phyloP scores from a whole-genome alignment of 1,140 invertebrate genomes.

The Cotesia vestalis region DNA sequence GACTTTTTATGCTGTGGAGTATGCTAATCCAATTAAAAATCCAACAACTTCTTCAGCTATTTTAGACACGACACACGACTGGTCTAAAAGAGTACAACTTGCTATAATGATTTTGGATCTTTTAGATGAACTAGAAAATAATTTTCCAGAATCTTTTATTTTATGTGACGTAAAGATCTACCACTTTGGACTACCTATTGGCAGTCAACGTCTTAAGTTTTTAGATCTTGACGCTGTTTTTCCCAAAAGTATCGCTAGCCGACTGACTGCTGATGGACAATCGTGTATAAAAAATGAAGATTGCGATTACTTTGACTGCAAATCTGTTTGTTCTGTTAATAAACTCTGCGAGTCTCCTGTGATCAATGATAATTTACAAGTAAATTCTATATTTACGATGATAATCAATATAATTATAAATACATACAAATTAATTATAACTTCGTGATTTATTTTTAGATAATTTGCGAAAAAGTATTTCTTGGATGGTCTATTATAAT shows the following conservation, averaged over 20 bases:
- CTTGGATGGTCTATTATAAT: conserved; percentile 71
- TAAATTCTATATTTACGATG: conserved; percentile 36
- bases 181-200: conserved; percentile 71
- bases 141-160: conserved; percentile 69
- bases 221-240: conserved; percentile 71
- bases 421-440: not conserved
- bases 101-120: conserved; percentile 72
- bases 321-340: conserved; percentile 66
- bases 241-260: conserved; percentile 62
- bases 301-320: conserved; percentile 74
- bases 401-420: not conserved
- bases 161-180: conserved; percentile 75
- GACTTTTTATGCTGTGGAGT: conserved; percentile 71
- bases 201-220: conserved; percentile 67
- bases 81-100: conserved; percentile 62
- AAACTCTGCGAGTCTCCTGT: conserved; percentile 67
- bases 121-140: conserved; percentile 68
- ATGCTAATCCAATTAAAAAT: conserved; percentile 64
- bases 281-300: conserved; percentile 68
- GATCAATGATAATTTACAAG: conserved; percentile 73
- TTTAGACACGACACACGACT: conserved; percentile 53
- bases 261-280: conserved; percentile 59
- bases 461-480: conserved; percentile 73
- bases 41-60: conserved; percentile 51
- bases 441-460: conserved; percentile 51